These are phyloP conservation scores for Minunthozetes semirufus DNA, from an alignment of 2,888 invertebrate species.

Conservation along the genomic window DNA sequence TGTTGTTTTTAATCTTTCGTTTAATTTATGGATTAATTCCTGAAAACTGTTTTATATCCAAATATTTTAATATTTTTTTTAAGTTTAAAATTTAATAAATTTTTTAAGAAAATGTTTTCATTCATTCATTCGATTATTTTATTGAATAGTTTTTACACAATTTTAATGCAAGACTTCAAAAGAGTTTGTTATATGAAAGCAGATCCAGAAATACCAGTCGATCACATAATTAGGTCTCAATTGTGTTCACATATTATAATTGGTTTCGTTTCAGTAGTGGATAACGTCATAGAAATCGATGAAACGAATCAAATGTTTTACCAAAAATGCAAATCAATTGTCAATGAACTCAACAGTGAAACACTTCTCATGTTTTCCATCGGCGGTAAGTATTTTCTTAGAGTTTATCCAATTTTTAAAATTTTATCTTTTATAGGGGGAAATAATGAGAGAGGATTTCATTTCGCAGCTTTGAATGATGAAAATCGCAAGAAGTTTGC, in stretches of 20 bases:
- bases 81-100: too few species aligned
- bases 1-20: too few species aligned
- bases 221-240: slow-evolving; percentile 56
- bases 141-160: not conserved
- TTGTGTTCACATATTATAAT: slow-evolving; percentile 77
- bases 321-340: not conserved
- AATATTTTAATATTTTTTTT: too few species aligned
- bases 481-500: slow-evolving; percentile 43
- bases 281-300: not conserved
- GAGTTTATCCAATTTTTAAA: not conserved
- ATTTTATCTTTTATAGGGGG: slow-evolving; percentile 48
- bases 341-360: slow-evolving; percentile 48
- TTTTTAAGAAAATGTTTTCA: not conserved
- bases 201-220: slow-evolving; percentile 29
- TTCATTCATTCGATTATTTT: not conserved
- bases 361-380: slow-evolving; percentile 62
- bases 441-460: slow-evolving; percentile 30
- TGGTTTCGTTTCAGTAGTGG: slow-evolving; percentile 61
- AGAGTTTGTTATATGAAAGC: slow-evolving; percentile 33
- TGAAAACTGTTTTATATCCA: not conserved
- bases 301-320: not conserved
- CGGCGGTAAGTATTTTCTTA: slow-evolving; percentile 32
- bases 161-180: slow-evolving; percentile 6
- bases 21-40: too few species aligned
- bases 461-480: slow-evolving; percentile 22